A percentile compares a stretch with the other conserved stretches of the same genome.
Evolutionary conservation across 2,797 vertebrate species (phyloP).

Genomic region (Diplodus puntazzo): DNA sequence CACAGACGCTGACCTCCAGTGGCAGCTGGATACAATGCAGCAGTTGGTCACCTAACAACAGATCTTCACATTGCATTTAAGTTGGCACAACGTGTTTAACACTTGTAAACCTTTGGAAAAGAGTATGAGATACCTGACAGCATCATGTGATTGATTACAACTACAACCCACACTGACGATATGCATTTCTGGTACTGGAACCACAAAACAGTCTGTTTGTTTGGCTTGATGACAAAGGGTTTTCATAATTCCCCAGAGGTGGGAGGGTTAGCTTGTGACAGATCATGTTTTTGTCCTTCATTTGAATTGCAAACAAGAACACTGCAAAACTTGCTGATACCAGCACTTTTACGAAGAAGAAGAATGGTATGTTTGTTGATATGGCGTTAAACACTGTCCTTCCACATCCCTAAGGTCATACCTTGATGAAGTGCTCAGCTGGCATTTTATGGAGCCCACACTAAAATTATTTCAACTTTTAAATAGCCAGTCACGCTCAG

Average conservation of each 20-base stretch:
- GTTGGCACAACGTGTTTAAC: not conserved
- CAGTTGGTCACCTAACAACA: not conserved
- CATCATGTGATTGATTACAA: not conserved
- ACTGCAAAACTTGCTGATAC: conserved; percentile 1
- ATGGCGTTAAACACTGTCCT: not conserved
- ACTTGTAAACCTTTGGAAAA: not conserved
- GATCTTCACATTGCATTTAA: conserved; percentile 12
- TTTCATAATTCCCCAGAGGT: conserved; percentile 1
- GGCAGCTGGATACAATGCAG: conserved; percentile 27
- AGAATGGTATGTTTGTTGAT: not conserved
- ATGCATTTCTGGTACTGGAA: not conserved
- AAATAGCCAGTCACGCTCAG: not conserved
- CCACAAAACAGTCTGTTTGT: not conserved
- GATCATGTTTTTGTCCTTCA: not conserved
- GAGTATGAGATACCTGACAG: not conserved
- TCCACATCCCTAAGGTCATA: not conserved
- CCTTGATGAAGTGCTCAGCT: not conserved
- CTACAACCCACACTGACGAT: not conserved
- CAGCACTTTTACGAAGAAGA: not conserved
- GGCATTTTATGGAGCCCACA: conserved; percentile 14
- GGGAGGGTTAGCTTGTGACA: conserved; percentile 3
- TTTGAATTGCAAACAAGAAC: conserved; percentile 15
- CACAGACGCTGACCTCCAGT: conserved; percentile 51
- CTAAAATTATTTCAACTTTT: conserved; percentile 13
- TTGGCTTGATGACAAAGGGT: conserved; percentile 1